Evolutionary conservation across 2,797 vertebrate species (phyloP).

Genomic region (Pachyuromys duprasi): DNA sequence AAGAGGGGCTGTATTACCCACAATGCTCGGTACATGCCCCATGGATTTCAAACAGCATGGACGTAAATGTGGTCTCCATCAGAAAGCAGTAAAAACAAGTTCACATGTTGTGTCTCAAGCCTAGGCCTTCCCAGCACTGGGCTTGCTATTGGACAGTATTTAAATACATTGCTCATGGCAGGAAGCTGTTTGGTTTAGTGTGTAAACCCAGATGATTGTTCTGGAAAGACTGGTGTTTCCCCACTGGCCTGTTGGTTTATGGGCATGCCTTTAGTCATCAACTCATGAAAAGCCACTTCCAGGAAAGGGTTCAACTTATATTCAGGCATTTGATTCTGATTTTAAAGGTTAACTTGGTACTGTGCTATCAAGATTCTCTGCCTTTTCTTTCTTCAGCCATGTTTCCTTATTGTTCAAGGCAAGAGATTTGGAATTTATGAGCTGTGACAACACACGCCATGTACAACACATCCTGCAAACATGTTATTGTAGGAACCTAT

Average conservation of each 20-base stretch:
- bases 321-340: not conserved
- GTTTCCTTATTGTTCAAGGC: not conserved
- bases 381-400: not conserved
- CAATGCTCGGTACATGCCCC: rapidly evolving
- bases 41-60: not conserved
- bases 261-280: not conserved
- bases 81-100: too few relatives aligned
- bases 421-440: not conserved
- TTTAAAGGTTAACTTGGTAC: not conserved
- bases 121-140: not conserved
- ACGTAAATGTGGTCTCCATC: too few relatives aligned
- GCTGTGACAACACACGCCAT: not conserved
- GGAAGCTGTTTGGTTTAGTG: not conserved
- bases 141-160: not conserved
- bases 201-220: not conserved
- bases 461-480: not conserved
- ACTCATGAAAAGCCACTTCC: not conserved
- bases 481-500: not conserved
- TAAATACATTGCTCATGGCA: not conserved
- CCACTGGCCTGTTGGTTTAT: not conserved
- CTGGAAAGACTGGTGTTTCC: not conserved
- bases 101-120: not conserved
- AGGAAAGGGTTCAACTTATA: not conserved
- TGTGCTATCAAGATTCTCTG: not conserved
- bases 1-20: not conserved